Evolutionary conservation across 2,113 vertebrate genomes (phyloP).

Genomic region (Megaptera novaeangliae): DNA sequence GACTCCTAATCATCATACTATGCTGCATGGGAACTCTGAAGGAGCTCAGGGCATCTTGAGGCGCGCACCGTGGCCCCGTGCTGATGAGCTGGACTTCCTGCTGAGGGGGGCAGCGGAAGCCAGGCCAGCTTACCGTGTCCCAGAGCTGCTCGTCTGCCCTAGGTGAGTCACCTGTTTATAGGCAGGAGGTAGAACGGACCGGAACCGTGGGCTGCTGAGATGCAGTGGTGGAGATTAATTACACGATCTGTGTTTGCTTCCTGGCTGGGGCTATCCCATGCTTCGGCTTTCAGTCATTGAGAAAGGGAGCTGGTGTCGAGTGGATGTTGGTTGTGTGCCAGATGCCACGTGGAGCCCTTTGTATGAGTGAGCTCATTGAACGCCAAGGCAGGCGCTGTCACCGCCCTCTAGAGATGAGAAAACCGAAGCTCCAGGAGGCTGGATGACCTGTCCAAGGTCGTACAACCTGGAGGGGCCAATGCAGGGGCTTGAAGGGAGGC

Average conservation of each 20-base stretch:
- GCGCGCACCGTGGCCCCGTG: neutral
- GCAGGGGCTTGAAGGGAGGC: neutral
- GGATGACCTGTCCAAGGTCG: neutral
- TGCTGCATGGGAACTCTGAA: neutral
- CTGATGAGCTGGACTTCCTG: neutral
- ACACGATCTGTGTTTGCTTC: neutral
- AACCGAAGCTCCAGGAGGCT: neutral
- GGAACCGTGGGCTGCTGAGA: accelerated
- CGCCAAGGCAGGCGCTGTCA: neutral
- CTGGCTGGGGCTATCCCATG: accelerated
- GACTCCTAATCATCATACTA: accelerated
- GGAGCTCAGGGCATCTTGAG: neutral
- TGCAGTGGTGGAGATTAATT: neutral
- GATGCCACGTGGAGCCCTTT: neutral
- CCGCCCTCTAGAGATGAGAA: neutral
- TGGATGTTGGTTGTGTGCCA: neutral
- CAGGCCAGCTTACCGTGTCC: neutral
- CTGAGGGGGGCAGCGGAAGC: accelerated
- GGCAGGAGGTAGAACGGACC: neutral
- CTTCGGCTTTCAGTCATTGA: neutral
- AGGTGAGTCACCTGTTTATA: neutral
- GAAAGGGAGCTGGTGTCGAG: neutral
- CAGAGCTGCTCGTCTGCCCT: accelerated
- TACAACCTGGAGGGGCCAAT: accelerated
- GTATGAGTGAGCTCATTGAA: neutral